These are phyloP conservation scores for Lacerta bilineata DNA, from an alignment of 2,797 vertebrate genomes.

Conservation along the genomic window DNA sequence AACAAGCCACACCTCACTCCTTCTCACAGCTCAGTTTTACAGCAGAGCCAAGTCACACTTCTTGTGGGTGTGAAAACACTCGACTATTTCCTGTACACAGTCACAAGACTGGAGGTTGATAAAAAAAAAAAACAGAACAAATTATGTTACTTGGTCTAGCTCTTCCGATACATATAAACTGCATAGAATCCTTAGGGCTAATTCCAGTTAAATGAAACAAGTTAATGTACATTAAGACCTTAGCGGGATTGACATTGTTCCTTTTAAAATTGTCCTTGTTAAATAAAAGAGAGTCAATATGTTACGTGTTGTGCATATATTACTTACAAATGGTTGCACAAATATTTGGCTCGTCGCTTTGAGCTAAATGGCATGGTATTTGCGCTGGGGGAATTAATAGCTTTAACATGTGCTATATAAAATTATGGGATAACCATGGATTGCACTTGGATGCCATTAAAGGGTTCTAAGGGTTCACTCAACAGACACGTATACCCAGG, in stretches of 20 bases:
- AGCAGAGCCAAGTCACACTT: not conserved
- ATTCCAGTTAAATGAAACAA: constrained; percentile 51
- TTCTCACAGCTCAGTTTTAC: not conserved
- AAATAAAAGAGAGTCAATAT: constrained; percentile 69
- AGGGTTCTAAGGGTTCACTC: constrained; percentile 55
- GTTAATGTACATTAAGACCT: constrained; percentile 44
- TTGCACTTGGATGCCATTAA: constrained; percentile 70
- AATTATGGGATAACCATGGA: constrained; percentile 75
- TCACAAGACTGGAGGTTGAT: not conserved
- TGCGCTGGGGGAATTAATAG: constrained; percentile 80
- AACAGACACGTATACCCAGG: not conserved
- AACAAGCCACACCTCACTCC: too few relatives aligned
- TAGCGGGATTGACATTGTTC: constrained; percentile 59
- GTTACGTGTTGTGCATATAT: constrained; percentile 78
- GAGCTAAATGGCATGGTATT: constrained; percentile 83
- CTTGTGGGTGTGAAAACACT: not conserved
- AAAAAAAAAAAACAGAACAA: not conserved
- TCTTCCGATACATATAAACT: constrained; percentile 10
- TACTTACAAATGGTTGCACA: constrained; percentile 80
- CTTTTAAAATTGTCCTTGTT: constrained; percentile 76
- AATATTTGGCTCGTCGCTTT: constrained; percentile 80
- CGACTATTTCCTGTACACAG: fast-evolving
- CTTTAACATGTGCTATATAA: constrained; percentile 80
- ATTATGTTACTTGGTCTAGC: constrained; percentile 33
- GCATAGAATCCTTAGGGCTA: constrained; percentile 37